Conservation (phyloP, 2,113 vertebrate species). For the Capreolus pygargus region DNA sequence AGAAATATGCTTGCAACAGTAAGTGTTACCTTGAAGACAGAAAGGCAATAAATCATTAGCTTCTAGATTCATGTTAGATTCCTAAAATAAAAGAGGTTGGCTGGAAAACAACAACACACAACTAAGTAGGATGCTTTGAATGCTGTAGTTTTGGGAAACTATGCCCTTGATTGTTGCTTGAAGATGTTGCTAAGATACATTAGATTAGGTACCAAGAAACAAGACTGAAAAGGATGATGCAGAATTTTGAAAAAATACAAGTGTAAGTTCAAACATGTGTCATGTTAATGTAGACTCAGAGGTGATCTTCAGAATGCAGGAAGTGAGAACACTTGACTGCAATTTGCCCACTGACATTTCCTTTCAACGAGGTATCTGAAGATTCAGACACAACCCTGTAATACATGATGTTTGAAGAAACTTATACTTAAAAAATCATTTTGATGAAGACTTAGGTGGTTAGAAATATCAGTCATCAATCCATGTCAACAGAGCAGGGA, state of each 20-base stretch:
- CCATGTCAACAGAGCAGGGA: background rate
- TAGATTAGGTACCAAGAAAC: background rate
- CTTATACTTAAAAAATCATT: background rate
- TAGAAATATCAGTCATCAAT: background rate
- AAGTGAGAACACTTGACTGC: background rate
- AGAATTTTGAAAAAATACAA: background rate
- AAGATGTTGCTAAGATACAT: conserved; percentile 40
- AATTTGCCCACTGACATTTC: background rate
- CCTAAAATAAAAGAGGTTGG: conserved; percentile 6
- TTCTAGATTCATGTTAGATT: background rate
- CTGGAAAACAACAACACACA: background rate
- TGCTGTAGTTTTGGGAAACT: background rate
- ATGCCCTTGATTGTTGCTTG: background rate
- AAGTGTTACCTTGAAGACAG: background rate
- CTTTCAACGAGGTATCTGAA: background rate
- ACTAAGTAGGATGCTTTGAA: background rate
- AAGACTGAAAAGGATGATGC: background rate
- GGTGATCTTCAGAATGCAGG: background rate
- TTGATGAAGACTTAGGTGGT: background rate
- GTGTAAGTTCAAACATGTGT: background rate
- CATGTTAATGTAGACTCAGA: background rate
- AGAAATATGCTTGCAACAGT: background rate
- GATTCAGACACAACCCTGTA: background rate
- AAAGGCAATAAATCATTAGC: background rate
- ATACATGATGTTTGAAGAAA: background rate